Base-by-base conservation (phyloP, 53 echinoderm and acorn worm genomes). In the Apostichopus leukothele region DNA sequence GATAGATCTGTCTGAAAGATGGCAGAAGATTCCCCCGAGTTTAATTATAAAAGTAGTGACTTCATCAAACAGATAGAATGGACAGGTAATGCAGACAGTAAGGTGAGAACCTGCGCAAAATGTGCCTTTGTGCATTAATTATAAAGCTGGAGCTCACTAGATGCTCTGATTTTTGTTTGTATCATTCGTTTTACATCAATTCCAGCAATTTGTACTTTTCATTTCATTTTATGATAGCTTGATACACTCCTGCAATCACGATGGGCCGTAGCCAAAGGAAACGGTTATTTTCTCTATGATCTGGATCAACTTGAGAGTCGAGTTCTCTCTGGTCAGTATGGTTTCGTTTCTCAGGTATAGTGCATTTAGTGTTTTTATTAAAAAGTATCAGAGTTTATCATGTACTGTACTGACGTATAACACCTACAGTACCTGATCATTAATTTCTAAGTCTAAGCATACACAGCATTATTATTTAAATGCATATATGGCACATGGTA, bases 261-360 rank as follows among this genome's bases (percentile, higher is more conserved):
- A 60, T 96, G 96, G 96, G 94, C 94, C 76, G 89, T 89, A 22
- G 94, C 96, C n/a, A 88, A 89, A 23, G 79, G 89, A 7, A 92
- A 88, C 71, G 94, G 94, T 5, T 90, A 53, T 75, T 96, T 96
- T 52, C 93, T 93, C 9, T 96, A 96, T 73, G 52, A 60, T 5
- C 75, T 96, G 2, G 92, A 91, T 26, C 26, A 88, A 13, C 75
- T 96, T 1, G 61, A 91, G 60, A 96, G 92, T 5, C 94, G 87
- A 75, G 79, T 96, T 23, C 23, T 96, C 8, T 88, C 94, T 54
- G 96, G 94, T 20, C 91, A 89, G 6, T 76, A 89, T 88, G 88
- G 89, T 12, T 92, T 88, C 66, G 93, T 96, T 53, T 92, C 91
- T 27, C 96, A 96, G 96, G 96, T 96, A 86, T 91, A 57, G 14